Conservation (phyloP, 2,797 vertebrate species). For the Philypnodon macrostomus region DNA sequence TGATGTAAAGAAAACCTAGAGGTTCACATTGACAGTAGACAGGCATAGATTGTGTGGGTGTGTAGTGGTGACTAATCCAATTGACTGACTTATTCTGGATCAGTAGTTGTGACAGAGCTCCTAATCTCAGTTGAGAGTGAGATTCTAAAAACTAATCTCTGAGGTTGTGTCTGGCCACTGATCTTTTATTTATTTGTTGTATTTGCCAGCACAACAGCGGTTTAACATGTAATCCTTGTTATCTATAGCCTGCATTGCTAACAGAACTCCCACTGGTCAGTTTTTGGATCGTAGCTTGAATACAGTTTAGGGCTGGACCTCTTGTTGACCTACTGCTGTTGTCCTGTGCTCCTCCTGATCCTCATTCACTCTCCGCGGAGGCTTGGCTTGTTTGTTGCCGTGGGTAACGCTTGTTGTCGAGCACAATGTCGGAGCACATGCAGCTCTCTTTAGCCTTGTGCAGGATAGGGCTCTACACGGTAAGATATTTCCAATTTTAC, state of each 20-base stretch:
- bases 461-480: slow-evolving; percentile 90
- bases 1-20: slow-evolving; percentile 30
- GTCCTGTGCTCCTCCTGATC: slow-evolving; percentile 55
- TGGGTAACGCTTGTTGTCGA: slow-evolving; percentile 77
- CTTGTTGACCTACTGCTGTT: slow-evolving; percentile 53
- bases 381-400: slow-evolving; percentile 76
- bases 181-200: slow-evolving; percentile 42
- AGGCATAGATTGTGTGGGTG: slow-evolving; percentile 53
- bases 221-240: slow-evolving; percentile 26
- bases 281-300: slow-evolving; percentile 16
- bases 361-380: slow-evolving; percentile 69
- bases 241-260: slow-evolving; percentile 1
- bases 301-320: slow-evolving; percentile 32
- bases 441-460: slow-evolving; percentile 89
- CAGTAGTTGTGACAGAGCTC: slow-evolving; percentile 57
- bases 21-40: slow-evolving; percentile 38
- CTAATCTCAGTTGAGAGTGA: slow-evolving; percentile 72
- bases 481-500: slow-evolving; percentile 64
- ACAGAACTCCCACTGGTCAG: slow-evolving; percentile 16
- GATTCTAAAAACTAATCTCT: slow-evolving; percentile 59
- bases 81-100: slow-evolving; percentile 76
- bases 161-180: slow-evolving; percentile 45
- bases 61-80: slow-evolving; percentile 77
- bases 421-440: slow-evolving; percentile 89
- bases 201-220: slow-evolving; percentile 49